Evolutionary conservation across 2,797 vertebrate species (phyloP).

Genomic region (Heliangelus exortis): DNA sequence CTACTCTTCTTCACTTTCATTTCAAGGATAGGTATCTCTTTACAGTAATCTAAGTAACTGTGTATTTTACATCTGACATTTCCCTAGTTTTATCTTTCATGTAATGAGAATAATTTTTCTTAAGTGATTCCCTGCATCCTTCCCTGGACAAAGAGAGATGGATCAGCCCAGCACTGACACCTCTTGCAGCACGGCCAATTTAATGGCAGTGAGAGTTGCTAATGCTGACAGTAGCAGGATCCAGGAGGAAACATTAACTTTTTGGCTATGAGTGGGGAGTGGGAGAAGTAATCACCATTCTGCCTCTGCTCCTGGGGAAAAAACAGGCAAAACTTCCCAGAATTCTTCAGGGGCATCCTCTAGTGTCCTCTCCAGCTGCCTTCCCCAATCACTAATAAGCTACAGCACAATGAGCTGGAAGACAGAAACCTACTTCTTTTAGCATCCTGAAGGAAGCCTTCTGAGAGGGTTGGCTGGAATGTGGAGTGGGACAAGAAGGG

Average conservation of each 20-base stretch:
- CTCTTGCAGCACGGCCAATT: neutral
- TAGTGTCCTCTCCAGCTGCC: neutral
- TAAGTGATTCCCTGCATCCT: neutral
- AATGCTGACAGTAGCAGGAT: neutral
- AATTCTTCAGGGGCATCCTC: neutral
- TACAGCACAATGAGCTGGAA: neutral
- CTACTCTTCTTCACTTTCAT: neutral
- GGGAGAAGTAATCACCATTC: neutral
- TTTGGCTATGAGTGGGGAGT: neutral
- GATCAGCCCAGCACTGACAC: neutral
- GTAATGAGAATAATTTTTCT: neutral
- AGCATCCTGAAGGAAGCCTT: neutral
- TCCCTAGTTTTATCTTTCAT: neutral
- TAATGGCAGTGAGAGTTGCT: neutral
- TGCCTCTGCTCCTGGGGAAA: neutral
- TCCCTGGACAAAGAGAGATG: neutral
- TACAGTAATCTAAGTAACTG: neutral
- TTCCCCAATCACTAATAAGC: neutral
- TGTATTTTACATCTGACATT: slow-evolving; percentile 18
- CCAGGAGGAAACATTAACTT: neutral
- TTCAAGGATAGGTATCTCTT: neutral
- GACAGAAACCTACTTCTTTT: neutral
- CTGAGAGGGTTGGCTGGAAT: neutral
- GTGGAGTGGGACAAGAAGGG: neutral
- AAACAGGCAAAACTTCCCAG: neutral